Conservation (phyloP, 35 echinoderm and acorn worm species). For the Strongylocentrotus purpuratus region DNA sequence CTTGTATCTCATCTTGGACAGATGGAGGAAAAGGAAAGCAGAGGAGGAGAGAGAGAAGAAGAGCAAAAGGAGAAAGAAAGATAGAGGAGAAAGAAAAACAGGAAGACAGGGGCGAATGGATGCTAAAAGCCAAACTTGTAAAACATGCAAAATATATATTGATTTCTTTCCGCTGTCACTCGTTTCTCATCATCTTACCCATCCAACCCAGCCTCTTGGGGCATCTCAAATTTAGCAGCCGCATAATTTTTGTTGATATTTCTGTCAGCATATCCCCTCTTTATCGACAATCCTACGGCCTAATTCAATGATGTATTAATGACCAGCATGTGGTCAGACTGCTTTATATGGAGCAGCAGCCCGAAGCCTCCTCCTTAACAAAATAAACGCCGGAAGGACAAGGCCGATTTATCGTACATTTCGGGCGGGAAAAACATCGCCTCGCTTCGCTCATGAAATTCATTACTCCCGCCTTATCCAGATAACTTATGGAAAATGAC, state of each 20-base stretch:
- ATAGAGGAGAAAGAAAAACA: too few relatives aligned
- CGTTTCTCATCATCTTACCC: background rate
- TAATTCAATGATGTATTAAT: background rate
- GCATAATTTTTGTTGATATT: constrained; percentile 3
- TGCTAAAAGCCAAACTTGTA: too few relatives aligned
- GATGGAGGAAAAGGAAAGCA: too few relatives aligned
- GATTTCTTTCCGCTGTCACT: background rate
- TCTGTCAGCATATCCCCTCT: background rate
- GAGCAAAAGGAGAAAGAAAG: too few relatives aligned
- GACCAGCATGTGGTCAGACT: background rate
- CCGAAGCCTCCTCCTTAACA: background rate
- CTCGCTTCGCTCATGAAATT: background rate
- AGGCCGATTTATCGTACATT: background rate
- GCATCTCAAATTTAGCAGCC: background rate
- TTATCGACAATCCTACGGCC: background rate
- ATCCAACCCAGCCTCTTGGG: background rate
- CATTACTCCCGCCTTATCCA: background rate
- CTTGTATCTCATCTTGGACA: too few relatives aligned
- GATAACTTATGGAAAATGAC: background rate
- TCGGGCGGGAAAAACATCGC: background rate
- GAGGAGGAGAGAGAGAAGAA: too few relatives aligned
- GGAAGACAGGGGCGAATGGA: too few relatives aligned
- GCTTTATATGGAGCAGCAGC: background rate
- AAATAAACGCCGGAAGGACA: background rate
- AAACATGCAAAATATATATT: too few relatives aligned